These are phyloP conservation scores for Drosophila fungiperda DNA, from an alignment of 2,888 invertebrate species.

Conservation along the genomic window DNA sequence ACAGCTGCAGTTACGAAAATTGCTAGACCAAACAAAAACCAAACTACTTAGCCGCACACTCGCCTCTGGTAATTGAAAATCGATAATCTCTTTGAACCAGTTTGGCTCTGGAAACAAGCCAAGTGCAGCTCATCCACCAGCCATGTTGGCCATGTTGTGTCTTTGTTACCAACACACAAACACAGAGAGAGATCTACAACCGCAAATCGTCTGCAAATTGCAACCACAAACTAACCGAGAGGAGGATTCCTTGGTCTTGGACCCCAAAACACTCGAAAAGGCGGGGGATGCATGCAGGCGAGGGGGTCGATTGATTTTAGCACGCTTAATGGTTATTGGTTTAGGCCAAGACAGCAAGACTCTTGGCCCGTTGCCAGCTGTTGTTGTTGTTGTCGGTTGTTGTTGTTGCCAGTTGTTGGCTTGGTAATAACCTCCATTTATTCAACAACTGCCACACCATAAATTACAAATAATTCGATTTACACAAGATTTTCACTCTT, in stretches of 20 bases:
- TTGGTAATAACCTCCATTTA: constrained; percentile 78
- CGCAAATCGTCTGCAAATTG: constrained; percentile 80
- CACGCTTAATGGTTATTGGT: constrained; percentile 81
- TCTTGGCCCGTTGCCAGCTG: constrained; percentile 53
- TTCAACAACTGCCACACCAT: constrained; percentile 80
- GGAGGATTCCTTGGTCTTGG: constrained; percentile 42
- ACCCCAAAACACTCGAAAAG: constrained; percentile 15
- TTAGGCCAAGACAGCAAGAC: constrained; percentile 61
- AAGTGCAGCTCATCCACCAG: constrained; percentile 32
- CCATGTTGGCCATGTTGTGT: constrained; percentile 65
- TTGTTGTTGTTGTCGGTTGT: constrained; percentile 8
- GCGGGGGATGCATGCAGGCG: constrained; percentile 19
- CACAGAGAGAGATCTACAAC: constrained; percentile 23
- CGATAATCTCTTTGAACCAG: constrained; percentile 78
- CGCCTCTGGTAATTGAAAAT: constrained; percentile 82
- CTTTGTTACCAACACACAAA: constrained; percentile 34
- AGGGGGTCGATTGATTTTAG: constrained; percentile 73
- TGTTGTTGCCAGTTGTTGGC: constrained; percentile 39
- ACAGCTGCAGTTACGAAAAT: constrained; percentile 74
- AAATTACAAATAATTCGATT: constrained; percentile 85
- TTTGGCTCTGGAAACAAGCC: constrained; percentile 59
- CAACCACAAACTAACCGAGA: constrained; percentile 66
- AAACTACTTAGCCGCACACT: constrained; percentile 79
- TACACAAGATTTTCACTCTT: constrained; percentile 82
- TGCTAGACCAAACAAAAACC: constrained; percentile 81